Evolutionary conservation across 30 jellyfish, hydroid and myxozoan genomes (phyloP).

Genomic region (Morbakka virulenta): DNA sequence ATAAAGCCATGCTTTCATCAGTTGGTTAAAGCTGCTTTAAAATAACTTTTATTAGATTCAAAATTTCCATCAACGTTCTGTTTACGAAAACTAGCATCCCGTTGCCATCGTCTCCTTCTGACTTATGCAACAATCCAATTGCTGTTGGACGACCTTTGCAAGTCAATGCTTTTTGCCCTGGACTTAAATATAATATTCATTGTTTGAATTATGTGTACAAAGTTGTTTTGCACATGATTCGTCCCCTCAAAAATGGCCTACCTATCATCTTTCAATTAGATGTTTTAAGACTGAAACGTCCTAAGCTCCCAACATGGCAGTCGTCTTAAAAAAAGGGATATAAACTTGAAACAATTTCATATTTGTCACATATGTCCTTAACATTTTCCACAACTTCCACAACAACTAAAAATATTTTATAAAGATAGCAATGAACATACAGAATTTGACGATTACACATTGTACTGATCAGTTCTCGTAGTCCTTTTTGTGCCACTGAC

Average conservation of each 20-base stretch:
- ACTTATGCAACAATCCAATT: not conserved
- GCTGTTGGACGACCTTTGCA: constrained; percentile 3
- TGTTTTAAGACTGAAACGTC: not conserved
- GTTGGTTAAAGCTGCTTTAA: constrained; percentile 2
- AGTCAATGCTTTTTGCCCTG: not conserved
- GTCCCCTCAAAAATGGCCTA: not conserved
- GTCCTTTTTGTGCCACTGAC: too few species aligned
- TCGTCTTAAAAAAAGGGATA: not conserved
- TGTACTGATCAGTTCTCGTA: too few species aligned
- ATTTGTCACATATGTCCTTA: too few species aligned
- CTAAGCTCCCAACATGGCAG: not conserved
- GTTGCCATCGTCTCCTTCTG: too few species aligned
- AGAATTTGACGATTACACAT: too few species aligned
- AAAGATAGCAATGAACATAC: not conserved
- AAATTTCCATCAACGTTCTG: constrained; percentile 5
- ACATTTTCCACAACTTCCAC: not conserved
- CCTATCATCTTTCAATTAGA: not conserved
- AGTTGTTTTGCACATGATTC: not conserved
- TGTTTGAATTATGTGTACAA: too few species aligned
- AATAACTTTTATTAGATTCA: not conserved
- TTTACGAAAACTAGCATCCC: too few species aligned
- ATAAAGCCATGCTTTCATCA: not conserved
- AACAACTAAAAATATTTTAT: not conserved
- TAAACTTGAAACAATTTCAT: not conserved
- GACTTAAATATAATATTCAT: too few species aligned